Percentiles rank a stretch among this genome's conserved stretches.
Evolutionary conservation across 2,797 vertebrate species (phyloP).

Genomic region (Gastrophryne carolinensis): DNA sequence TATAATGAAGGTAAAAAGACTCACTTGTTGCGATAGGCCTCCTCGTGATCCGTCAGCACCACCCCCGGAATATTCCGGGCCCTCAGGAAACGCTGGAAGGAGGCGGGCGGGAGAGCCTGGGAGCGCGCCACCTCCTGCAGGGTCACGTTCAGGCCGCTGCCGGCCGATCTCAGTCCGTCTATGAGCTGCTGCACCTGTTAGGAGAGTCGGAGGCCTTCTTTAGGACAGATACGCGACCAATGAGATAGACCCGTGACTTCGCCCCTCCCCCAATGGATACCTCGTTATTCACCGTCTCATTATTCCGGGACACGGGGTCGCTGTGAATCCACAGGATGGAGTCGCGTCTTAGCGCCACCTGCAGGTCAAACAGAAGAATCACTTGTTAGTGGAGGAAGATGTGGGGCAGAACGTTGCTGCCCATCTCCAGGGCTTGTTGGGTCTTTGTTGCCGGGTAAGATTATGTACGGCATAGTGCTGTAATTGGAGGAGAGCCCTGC

Average conservation of each 20-base stretch:
- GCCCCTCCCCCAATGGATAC: slow-evolving; percentile 62
- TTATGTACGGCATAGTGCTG: too few relatives aligned
- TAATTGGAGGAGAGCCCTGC: too few relatives aligned
- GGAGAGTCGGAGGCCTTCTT: not conserved
- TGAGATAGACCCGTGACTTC: too few relatives aligned
- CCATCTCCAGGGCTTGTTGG: too few relatives aligned
- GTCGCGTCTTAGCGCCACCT: slow-evolving; percentile 78
- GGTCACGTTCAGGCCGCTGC: slow-evolving; percentile 49
- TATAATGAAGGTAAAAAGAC: not conserved
- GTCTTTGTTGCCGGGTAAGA: too few relatives aligned
- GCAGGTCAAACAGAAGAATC: not conserved
- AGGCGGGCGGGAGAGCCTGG: slow-evolving; percentile 87
- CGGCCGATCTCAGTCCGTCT: slow-evolving; percentile 54
- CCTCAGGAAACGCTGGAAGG: slow-evolving; percentile 90
- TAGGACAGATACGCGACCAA: not conserved
- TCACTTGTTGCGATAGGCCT: slow-evolving; percentile 78
- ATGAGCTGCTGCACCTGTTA: slow-evolving; percentile 72
- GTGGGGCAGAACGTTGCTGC: too few relatives aligned
- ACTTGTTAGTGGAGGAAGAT: too few relatives aligned
- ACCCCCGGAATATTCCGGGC: slow-evolving; percentile 78
- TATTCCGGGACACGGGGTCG: slow-evolving; percentile 82
- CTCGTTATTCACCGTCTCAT: slow-evolving; percentile 67
- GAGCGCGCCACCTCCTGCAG: slow-evolving; percentile 58
- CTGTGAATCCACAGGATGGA: slow-evolving; percentile 84
- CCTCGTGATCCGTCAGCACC: slow-evolving; percentile 80